phyloP scores from a whole-genome alignment of 37 sponge, comb jelly and placozoan genomes.

The Cliona cf. orientalis region DNA sequence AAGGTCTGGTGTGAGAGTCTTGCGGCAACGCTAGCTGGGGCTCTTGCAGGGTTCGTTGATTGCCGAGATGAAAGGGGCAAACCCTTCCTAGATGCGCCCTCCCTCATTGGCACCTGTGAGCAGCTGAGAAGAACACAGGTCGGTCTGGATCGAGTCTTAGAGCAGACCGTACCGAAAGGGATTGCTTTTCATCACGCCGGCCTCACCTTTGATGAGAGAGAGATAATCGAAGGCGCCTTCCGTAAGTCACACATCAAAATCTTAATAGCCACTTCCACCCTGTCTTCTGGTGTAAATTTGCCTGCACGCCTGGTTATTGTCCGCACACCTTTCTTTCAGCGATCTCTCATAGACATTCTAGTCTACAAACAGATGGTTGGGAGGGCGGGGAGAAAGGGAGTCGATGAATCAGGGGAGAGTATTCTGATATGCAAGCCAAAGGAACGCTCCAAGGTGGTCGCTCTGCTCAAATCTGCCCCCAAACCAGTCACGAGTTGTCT shows the following conservation, averaged over 20 bases:
- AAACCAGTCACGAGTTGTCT: slow-evolving; percentile 91
- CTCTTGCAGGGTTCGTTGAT: background rate
- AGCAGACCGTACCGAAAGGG: slow-evolving; percentile 63
- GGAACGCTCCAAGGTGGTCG: slow-evolving; percentile 73
- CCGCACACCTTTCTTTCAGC: slow-evolving; percentile 87
- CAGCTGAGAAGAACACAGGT: slow-evolving; percentile 85
- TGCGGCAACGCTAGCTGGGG: slow-evolving; percentile 45
- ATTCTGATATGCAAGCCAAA: slow-evolving; percentile 89
- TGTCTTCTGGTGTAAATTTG: slow-evolving; percentile 97
- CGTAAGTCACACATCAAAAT: slow-evolving; percentile 71
- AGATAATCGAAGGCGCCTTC: slow-evolving; percentile 92
- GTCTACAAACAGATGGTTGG: slow-evolving; percentile 98
- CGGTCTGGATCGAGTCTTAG: slow-evolving; percentile 88
- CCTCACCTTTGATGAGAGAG: slow-evolving; percentile 97
- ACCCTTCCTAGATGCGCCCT: background rate
- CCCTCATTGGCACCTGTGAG: slow-evolving; percentile 60
- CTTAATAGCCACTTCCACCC: slow-evolving; percentile 95
- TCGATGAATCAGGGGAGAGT: slow-evolving; percentile 92
- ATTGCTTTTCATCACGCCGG: slow-evolving; percentile 99
- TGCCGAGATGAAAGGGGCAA: background rate
- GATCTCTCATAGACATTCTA: slow-evolving; percentile 72
- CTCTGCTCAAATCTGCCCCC: slow-evolving; percentile 72
- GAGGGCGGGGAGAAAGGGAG: slow-evolving; percentile 96
- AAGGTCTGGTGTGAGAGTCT: slow-evolving; percentile 93
- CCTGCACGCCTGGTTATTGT: slow-evolving; percentile 97